A percentile compares a stretch with the other conserved stretches of the same genome.
These are phyloP conservation scores for Bombus superbus DNA, from an alignment of 1,140 invertebrate genomes.

Conservation along the genomic window DNA sequence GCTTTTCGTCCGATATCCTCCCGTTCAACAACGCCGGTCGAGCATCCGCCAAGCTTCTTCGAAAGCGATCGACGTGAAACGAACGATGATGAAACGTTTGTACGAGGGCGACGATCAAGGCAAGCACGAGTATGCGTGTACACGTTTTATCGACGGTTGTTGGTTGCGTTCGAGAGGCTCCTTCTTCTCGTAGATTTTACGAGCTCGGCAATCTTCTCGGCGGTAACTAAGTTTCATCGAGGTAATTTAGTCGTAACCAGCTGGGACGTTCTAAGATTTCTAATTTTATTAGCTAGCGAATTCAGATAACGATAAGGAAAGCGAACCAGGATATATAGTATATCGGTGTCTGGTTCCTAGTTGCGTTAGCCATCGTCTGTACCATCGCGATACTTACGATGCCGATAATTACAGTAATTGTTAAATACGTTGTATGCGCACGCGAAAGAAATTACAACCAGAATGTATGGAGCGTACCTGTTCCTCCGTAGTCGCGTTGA, in stretches of 20 bases:
- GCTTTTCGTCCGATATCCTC: neutral
- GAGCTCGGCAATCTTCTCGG: neutral
- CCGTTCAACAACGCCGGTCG: neutral
- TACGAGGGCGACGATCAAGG: conserved; percentile 6
- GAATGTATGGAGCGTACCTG: neutral
- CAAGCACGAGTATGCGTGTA: neutral
- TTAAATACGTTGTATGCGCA: conserved; percentile 31
- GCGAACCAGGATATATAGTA: neutral
- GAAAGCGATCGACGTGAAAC: conserved; percentile 1
- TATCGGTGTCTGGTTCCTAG: neutral
- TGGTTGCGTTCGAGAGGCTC: neutral
- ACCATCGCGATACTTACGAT: conserved; percentile 11
- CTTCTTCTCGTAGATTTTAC: neutral
- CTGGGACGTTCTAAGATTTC: neutral
- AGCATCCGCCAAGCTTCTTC: neutral
- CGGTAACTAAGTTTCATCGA: neutral
- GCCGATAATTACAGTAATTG: conserved; percentile 39
- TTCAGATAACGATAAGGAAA: conserved; percentile 39
- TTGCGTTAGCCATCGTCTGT: neutral
- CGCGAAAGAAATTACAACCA: conserved; percentile 5
- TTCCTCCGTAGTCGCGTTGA: neutral
- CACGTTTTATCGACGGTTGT: neutral
- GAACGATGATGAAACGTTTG: neutral
- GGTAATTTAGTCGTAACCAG: conserved; percentile 25
- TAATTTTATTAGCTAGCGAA: conserved; percentile 33